A percentile compares a stretch with the other conserved stretches of the same genome.
These are phyloP conservation scores for Liasis olivaceus DNA, from an alignment of 2,797 vertebrate species.

Conservation along the genomic window DNA sequence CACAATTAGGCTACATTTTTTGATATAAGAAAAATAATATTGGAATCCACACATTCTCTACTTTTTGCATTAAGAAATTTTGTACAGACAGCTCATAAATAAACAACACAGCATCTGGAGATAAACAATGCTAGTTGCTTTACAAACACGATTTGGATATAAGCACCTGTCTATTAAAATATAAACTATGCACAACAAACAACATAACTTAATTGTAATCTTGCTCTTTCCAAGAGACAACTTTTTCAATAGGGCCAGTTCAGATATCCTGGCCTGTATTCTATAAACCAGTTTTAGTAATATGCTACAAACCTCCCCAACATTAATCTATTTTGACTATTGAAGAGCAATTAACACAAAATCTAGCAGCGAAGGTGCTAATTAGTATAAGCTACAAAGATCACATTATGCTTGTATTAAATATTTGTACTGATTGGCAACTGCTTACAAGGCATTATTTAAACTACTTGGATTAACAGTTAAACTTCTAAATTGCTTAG, in stretches of 20 bases:
- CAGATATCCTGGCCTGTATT: neutral
- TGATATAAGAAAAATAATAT: conserved; percentile 6
- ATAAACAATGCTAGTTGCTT: neutral
- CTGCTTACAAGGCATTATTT: neutral
- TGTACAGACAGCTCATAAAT: neutral
- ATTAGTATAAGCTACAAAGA: neutral
- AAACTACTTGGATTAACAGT: neutral
- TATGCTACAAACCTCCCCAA: neutral
- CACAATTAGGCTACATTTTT: conserved; percentile 11
- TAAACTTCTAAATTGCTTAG: neutral
- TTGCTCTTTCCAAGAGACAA: neutral
- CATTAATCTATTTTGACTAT: neutral
- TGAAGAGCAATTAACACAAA: neutral
- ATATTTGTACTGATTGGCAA: neutral
- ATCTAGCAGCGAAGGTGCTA: neutral
- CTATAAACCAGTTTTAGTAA: neutral
- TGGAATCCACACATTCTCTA: neutral
- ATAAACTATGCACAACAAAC: neutral
- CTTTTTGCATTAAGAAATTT: neutral
- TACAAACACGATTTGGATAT: neutral
- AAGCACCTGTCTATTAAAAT: neutral
- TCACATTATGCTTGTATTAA: neutral
- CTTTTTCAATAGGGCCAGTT: neutral
- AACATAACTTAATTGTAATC: neutral
- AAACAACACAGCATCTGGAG: neutral